These are phyloP conservation scores for Aphrocallistes beatrix DNA, from an alignment of 37 sponge, comb jelly and placozoan genomes.

Conservation along the genomic window DNA sequence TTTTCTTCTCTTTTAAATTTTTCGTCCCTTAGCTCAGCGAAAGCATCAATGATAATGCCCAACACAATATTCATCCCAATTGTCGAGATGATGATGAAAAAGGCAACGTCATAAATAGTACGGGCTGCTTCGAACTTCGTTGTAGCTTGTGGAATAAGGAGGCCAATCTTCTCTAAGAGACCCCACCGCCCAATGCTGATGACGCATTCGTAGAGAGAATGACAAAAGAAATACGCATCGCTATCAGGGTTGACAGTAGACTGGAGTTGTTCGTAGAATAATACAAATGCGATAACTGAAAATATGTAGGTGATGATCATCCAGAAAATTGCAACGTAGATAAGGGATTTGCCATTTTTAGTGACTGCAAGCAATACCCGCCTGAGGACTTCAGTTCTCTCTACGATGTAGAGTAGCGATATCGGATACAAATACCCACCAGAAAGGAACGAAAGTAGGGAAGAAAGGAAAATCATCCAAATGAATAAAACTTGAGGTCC, in stretches of 20 bases:
- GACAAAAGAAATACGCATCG: constrained; percentile 31
- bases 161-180: constrained; percentile 30
- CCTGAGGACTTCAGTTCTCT: constrained; percentile 56
- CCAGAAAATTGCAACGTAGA: constrained; percentile 54
- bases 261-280: constrained; percentile 27
- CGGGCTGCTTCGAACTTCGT: not conserved
- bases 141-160: not conserved
- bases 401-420: constrained; percentile 48
- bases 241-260: not conserved
- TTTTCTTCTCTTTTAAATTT: not conserved
- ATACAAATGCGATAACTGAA: constrained; percentile 57
- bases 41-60: constrained; percentile 81
- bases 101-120: constrained; percentile 49
- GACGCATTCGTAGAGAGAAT: constrained; percentile 43
- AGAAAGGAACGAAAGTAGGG: constrained; percentile 32
- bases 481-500: not conserved
- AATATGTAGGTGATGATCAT: constrained; percentile 55
- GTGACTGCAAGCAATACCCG: constrained; percentile 58
- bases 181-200: constrained; percentile 33
- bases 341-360: constrained; percentile 48
- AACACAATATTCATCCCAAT: constrained; percentile 71
- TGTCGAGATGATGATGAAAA: constrained; percentile 75
- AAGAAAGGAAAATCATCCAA: not conserved
- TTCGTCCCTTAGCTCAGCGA: constrained; percentile 66
- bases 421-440: constrained; percentile 65